phyloP scores from a whole-genome alignment of 2,113 vertebrate species.

The Ictidomys tridecemlineatus region DNA sequence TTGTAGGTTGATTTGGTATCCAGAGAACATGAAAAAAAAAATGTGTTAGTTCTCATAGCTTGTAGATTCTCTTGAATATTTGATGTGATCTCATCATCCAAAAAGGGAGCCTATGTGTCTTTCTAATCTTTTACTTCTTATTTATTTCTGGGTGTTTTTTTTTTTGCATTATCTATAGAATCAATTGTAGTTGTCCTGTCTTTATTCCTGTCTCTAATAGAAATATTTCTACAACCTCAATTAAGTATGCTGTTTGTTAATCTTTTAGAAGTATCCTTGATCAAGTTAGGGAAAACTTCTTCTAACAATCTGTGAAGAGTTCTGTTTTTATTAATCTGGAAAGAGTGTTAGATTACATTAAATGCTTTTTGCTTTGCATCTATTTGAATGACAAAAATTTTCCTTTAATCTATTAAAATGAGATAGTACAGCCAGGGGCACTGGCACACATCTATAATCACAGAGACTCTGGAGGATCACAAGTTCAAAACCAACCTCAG shows the following conservation, averaged over 20 bases:
- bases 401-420: background rate
- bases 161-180: conserved; percentile 11
- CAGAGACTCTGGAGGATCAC: too few relatives aligned
- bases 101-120: background rate
- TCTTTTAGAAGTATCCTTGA: conserved; percentile 6
- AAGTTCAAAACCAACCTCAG: too few relatives aligned
- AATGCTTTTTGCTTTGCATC: background rate
- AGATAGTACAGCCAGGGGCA: too few relatives aligned
- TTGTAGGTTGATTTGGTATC: background rate
- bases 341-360: background rate
- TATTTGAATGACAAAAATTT: background rate
- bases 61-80: background rate
- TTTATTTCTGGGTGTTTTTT: background rate
- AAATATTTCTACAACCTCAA: background rate
- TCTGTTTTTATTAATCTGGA: background rate
- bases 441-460: too few relatives aligned
- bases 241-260: background rate
- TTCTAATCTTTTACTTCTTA: background rate
- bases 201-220: background rate
- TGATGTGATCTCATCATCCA: background rate
- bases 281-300: background rate
- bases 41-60: background rate
- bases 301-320: background rate
- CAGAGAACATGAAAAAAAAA: background rate
- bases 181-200: background rate